Conservation (phyloP, 2,113 vertebrate species). For the Tragelaphus imberbis region DNA sequence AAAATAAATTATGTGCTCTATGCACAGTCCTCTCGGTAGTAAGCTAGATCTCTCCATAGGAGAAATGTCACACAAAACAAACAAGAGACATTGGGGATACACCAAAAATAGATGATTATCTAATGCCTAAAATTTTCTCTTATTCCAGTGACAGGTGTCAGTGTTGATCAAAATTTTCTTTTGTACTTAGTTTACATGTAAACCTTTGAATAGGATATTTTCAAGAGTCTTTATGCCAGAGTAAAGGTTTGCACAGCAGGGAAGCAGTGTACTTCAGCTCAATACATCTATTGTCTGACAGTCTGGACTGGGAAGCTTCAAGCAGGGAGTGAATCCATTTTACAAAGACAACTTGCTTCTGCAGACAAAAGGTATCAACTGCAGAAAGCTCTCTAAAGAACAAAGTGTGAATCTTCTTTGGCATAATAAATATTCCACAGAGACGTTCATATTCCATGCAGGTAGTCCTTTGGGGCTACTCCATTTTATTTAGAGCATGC, state of each 20-base stretch:
- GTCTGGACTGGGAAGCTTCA: constrained; percentile 78
- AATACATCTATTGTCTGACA: constrained; percentile 75
- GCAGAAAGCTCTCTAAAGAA: constrained; percentile 54
- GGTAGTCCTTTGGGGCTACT: background rate
- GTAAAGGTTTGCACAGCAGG: constrained; percentile 77
- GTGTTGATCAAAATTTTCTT: constrained; percentile 73
- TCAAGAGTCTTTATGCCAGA: constrained; percentile 78
- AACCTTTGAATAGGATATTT: constrained; percentile 77
- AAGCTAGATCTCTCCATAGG: constrained; percentile 61
- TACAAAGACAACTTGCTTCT: constrained; percentile 82
- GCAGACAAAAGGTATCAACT: constrained; percentile 77
- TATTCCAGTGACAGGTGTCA: constrained; percentile 70
- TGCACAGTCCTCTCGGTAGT: constrained; percentile 74
- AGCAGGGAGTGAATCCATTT: constrained; percentile 73
- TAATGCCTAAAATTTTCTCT: constrained; percentile 72
- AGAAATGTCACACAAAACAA: constrained; percentile 59
- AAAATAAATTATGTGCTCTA: constrained; percentile 75
- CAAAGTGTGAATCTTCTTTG: background rate
- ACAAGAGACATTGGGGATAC: constrained; percentile 67
- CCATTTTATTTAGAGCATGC: constrained; percentile 23
- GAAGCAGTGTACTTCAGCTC: constrained; percentile 60
- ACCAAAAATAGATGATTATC: constrained; percentile 71
- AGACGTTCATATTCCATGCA: background rate
- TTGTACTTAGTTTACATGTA: constrained; percentile 73
- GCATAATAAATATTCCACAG: constrained; percentile 23